Percentiles rank a stretch among this genome's conserved stretches.
Conservation (phyloP, 2,113 vertebrate species). For the Amphiprion percula region DNA sequence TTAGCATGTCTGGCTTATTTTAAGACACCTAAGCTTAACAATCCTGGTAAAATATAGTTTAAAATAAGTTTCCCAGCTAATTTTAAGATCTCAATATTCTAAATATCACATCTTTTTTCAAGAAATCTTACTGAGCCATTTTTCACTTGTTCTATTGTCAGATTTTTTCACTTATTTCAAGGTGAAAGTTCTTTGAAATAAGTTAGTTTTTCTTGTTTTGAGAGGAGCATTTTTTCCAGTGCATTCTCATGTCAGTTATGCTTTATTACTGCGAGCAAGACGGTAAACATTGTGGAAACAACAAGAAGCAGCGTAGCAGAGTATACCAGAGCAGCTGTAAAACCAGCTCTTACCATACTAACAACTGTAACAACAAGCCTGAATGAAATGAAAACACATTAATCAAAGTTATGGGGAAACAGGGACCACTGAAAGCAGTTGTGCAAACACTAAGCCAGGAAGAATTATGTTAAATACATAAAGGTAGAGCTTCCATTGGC, state of each 20-base stretch:
- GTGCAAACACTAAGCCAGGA: conserved; percentile 60
- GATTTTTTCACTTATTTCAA: no score
- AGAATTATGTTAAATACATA: conserved; percentile 62
- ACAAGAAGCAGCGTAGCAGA: conserved; percentile 31
- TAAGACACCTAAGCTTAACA: no score
- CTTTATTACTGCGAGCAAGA: conserved; percentile 45
- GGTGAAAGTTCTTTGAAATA: no score
- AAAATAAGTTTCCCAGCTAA: no score
- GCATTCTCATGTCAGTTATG: conserved; percentile 42
- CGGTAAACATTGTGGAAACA: conserved; percentile 50
- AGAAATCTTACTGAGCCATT: no score
- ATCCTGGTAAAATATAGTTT: no score
- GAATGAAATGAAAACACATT: conserved; percentile 71
- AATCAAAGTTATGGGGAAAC: conserved; percentile 62
- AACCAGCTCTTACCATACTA: conserved; percentile 55
- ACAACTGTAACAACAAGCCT: conserved; percentile 73
- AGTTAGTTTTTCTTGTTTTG: no score
- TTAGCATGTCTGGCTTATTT: no score
- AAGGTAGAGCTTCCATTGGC: conserved; percentile 51
- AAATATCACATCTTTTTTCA: no score
- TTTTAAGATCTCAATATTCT: no score
- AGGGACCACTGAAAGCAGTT: conserved; percentile 55
- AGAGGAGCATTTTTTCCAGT: no score
- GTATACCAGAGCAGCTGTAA: conserved; percentile 45
- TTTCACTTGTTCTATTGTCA: no score